Conservation (phyloP, 2,797 vertebrate genomes). For the Esox lucius region DNA sequence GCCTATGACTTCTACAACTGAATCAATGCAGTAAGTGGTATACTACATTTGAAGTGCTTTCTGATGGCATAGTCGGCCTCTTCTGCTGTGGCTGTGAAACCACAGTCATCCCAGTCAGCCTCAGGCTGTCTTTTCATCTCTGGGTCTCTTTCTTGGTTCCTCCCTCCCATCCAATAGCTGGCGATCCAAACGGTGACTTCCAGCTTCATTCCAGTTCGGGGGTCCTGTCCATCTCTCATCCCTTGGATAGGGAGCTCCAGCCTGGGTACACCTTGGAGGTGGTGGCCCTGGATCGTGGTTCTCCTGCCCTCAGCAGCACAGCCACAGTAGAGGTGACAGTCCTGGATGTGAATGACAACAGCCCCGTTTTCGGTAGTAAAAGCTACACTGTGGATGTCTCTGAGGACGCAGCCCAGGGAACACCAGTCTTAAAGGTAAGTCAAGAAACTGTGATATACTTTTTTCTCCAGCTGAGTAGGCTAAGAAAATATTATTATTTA, state of each 20-base stretch:
- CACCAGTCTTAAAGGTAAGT: slow-evolving; percentile 75
- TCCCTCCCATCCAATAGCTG: slow-evolving; percentile 69
- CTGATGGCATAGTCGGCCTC: no score
- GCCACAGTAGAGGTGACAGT: slow-evolving; percentile 81
- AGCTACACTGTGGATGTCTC: slow-evolving; percentile 82
- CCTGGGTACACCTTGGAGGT: slow-evolving; percentile 80
- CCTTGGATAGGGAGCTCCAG: slow-evolving; percentile 85
- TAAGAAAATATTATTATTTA: no score
- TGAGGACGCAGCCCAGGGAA: slow-evolving; percentile 82
- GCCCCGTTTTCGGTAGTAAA: slow-evolving; percentile 78
- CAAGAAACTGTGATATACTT: neutral
- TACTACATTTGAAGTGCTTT: no score
- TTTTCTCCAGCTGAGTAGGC: no score
- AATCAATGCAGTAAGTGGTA: no score
- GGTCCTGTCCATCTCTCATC: slow-evolving; percentile 80
- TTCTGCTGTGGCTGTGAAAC: no score
- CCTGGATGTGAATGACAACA: slow-evolving; percentile 93
- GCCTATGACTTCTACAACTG: no score
- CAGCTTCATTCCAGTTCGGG: slow-evolving; percentile 79
- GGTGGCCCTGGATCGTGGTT: slow-evolving; percentile 83
- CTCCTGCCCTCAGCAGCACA: slow-evolving; percentile 78
- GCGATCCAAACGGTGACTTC: slow-evolving; percentile 87
- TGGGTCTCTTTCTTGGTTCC: neutral
- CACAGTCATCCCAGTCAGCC: no score
- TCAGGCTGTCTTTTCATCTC: neutral